phyloP scores from a whole-genome alignment of 2,113 vertebrate genomes.

The Phrynocephalus versicolor region DNA sequence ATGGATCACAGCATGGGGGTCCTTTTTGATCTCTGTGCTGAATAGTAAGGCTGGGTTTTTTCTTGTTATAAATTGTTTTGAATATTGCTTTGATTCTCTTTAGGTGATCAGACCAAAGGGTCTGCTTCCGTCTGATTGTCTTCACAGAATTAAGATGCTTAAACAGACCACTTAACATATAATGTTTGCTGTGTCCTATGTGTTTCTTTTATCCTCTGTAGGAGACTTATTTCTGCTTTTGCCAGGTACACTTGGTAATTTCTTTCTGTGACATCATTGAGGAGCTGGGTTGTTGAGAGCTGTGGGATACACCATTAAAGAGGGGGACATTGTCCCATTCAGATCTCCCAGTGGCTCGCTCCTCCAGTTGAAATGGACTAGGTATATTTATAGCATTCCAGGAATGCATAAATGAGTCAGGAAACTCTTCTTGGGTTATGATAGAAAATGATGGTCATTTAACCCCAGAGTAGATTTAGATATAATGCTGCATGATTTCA shows the following conservation, averaged over 20 bases:
- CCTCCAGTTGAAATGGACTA: not conserved
- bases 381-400: accelerated
- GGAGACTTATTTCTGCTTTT: not conserved
- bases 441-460: not conserved
- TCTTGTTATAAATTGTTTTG: accelerated
- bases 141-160: too few relatives aligned
- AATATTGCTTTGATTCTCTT: accelerated
- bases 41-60: not conserved
- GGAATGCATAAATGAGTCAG: not conserved
- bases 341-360: not conserved
- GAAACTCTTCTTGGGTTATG: not conserved
- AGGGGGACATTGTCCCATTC: not conserved
- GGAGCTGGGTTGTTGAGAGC: constrained; percentile 1
- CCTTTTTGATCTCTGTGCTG: too few relatives aligned
- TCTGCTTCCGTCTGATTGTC: too few relatives aligned
- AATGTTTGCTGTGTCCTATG: not conserved
- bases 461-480: not conserved
- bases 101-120: accelerated
- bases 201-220: not conserved
- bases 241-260: not conserved
- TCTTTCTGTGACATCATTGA: constrained; percentile 38
- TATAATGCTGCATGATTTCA: not conserved
- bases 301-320: not conserved
- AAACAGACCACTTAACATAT: not conserved
- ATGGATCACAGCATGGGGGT: too few relatives aligned